Percentiles rank a stretch among this genome's conserved stretches.
Conservation (phyloP, 1,140 invertebrate genomes). For the Drosophila quadrilineata region DNA sequence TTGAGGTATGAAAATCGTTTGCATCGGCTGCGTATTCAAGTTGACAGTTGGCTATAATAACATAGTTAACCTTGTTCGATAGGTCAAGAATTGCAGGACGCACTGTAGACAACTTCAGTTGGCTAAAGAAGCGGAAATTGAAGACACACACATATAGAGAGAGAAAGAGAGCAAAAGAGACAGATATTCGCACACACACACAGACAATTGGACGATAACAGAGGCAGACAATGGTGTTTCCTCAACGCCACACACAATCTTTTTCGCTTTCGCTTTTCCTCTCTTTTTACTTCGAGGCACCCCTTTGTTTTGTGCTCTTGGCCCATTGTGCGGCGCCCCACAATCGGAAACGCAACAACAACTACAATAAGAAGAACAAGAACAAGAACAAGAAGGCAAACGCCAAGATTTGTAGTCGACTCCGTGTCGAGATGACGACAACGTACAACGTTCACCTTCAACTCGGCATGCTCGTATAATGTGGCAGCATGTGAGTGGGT, state of each 20-base stretch:
- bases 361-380: no score
- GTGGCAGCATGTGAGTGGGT: background rate
- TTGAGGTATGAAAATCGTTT: conserved; percentile 1
- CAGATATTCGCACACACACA: conserved; percentile 3
- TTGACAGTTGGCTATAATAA: background rate
- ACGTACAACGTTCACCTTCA: conserved; percentile 15
- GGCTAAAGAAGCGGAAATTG: conserved; percentile 11
- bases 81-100: conserved; percentile 16
- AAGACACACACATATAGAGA: no score
- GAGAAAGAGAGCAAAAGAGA: no score
- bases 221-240: conserved; percentile 14
- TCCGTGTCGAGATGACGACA: conserved; percentile 2
- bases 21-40: background rate
- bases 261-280: background rate
- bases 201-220: conserved; percentile 6
- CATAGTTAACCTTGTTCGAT: conserved; percentile 23
- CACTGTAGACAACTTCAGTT: background rate
- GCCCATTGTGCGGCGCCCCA: conserved; percentile 13
- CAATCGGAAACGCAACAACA: conserved; percentile 11
- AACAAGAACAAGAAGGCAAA: conserved; percentile 26
- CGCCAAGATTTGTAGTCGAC: conserved; percentile 19
- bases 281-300: background rate
- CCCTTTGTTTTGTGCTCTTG: conserved; percentile 13
- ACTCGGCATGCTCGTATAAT: background rate
- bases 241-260: background rate